Conservation (phyloP, 2,113 vertebrate genomes). For the Petrocephalus microphthalmus region DNA sequence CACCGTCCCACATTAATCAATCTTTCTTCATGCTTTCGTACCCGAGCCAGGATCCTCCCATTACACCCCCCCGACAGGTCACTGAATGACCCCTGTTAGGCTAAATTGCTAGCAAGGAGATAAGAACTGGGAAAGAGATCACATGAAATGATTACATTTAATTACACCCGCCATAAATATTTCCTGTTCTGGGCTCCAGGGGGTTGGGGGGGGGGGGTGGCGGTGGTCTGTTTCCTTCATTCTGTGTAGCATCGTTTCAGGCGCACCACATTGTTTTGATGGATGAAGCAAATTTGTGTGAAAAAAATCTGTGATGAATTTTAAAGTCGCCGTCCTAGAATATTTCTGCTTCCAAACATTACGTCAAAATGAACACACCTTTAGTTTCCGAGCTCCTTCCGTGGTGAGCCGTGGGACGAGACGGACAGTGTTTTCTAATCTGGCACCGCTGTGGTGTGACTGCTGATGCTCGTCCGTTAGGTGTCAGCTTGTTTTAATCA, state of each 20-base stretch:
- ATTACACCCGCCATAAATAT: neutral
- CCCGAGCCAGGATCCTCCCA: neutral
- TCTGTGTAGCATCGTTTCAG: neutral
- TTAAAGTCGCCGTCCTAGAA: neutral
- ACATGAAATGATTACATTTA: neutral
- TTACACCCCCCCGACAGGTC: neutral
- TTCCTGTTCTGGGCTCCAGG: neutral
- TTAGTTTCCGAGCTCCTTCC: neutral
- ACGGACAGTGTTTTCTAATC: neutral
- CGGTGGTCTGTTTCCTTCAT: neutral
- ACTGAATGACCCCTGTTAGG: neutral
- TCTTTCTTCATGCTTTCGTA: neutral
- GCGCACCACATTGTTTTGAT: neutral
- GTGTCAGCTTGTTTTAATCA: neutral
- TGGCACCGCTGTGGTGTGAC: neutral
- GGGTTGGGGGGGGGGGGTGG: neutral
- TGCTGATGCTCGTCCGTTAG: neutral
- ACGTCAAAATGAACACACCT: neutral
- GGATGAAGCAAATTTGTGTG: conserved; percentile 12
- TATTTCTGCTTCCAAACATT: neutral
- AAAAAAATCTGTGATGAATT: neutral
- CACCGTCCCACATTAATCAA: neutral
- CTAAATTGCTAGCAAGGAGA: neutral
- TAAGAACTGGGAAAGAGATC: neutral
- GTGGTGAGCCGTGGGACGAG: neutral